These are phyloP conservation scores for Cephus rjabovi DNA, from an alignment of 2,888 invertebrate species.

Conservation along the genomic window DNA sequence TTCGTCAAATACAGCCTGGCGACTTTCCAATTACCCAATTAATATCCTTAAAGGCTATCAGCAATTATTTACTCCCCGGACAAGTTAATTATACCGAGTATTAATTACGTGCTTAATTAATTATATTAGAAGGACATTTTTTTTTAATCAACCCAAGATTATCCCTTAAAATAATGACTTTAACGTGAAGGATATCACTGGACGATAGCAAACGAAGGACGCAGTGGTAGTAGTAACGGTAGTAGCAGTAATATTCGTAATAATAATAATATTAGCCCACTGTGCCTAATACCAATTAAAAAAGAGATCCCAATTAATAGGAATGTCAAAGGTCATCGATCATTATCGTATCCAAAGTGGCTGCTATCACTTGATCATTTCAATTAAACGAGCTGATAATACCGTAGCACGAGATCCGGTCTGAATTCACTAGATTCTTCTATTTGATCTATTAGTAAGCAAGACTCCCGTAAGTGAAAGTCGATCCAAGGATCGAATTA, in stretches of 20 bases:
- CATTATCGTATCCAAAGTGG: background rate
- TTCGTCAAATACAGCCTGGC: background rate
- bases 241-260: background rate
- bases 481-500: background rate
- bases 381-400: background rate
- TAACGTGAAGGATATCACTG: background rate
- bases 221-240: background rate
- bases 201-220: background rate
- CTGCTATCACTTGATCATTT: background rate
- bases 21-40: background rate
- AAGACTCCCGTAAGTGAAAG: background rate
- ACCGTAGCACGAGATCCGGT: background rate
- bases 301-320: background rate
- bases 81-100: background rate
- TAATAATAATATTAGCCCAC: background rate
- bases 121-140: background rate
- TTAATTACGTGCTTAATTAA: background rate
- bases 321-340: background rate
- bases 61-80: background rate
- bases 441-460: too few relatives aligned
- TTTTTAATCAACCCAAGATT: background rate
- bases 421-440: background rate
- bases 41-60: background rate
- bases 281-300: background rate
- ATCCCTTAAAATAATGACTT: background rate